These are phyloP conservation scores for Pomacea maculata DNA, from an alignment of 1,140 invertebrate species.

Conservation along the genomic window DNA sequence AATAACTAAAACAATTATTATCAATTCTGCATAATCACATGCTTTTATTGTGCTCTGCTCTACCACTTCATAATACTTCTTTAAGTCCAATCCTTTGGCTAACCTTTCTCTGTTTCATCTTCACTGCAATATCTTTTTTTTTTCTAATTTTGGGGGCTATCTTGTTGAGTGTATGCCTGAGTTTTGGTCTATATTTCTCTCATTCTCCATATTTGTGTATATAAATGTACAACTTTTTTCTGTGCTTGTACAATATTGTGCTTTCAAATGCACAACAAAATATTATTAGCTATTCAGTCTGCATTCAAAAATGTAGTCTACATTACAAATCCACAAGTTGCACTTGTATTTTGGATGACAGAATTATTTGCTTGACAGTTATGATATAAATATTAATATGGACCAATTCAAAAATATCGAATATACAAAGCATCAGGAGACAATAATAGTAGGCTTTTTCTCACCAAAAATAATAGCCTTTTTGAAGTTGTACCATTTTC, in stretches of 20 bases:
- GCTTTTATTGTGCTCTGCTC: not conserved
- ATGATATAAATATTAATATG: not conserved
- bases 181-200: not conserved
- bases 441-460: not conserved
- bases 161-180: not conserved
- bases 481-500: not conserved
- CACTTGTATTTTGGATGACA: no score
- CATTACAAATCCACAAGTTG: not conserved
- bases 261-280: not conserved
- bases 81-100: no score
- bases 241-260: not conserved
- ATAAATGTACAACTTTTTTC: not conserved
- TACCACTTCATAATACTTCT: no score
- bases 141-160: not conserved
- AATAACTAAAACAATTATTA: not conserved
- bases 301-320: not conserved
- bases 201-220: not conserved
- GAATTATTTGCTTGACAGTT: no score
- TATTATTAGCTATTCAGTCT: not conserved
- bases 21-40: not conserved
- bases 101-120: not conserved
- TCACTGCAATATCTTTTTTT: not conserved
- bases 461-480: constrained; percentile 4
- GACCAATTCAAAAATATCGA: not conserved
- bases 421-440: no score